These are phyloP conservation scores for Phylloscopus trochilus DNA, from an alignment of 2,113 vertebrate species.

Conservation along the genomic window DNA sequence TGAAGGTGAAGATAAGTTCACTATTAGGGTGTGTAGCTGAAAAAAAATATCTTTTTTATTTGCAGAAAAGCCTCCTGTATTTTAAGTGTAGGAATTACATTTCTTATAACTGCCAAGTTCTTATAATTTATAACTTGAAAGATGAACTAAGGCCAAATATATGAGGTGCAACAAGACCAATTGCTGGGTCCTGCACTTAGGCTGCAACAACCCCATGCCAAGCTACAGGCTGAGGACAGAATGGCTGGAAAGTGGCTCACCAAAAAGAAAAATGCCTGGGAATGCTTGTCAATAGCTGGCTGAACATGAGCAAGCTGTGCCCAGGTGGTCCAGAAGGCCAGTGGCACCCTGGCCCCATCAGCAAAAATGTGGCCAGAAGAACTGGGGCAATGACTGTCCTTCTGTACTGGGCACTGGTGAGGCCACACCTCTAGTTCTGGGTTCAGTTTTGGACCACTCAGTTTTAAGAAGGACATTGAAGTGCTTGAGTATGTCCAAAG, in stretches of 20 bases:
- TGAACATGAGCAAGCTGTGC: background rate
- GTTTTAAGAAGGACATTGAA: background rate
- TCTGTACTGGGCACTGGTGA: background rate
- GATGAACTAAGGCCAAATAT: background rate
- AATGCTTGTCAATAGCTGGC: background rate
- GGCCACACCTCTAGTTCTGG: background rate
- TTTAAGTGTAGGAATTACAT: background rate
- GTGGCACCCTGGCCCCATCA: no score
- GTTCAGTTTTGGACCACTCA: background rate
- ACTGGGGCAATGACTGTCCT: background rate
- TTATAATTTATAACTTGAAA: background rate
- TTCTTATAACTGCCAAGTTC: background rate
- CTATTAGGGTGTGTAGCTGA: background rate
- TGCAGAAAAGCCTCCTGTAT: background rate
- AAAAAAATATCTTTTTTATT: background rate
- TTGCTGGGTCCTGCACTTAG: background rate
- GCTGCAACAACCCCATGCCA: background rate
- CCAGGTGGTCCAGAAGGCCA: background rate
- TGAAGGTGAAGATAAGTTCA: background rate
- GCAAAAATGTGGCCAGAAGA: background rate
- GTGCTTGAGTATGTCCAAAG: background rate
- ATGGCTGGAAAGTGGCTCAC: background rate
- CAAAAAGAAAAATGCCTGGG: accelerated
- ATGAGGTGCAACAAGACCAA: background rate
- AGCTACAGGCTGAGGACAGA: background rate